Evolutionary conservation across 2,888 invertebrate genomes (phyloP).

Genomic region (Cerceris rybyensis): DNA sequence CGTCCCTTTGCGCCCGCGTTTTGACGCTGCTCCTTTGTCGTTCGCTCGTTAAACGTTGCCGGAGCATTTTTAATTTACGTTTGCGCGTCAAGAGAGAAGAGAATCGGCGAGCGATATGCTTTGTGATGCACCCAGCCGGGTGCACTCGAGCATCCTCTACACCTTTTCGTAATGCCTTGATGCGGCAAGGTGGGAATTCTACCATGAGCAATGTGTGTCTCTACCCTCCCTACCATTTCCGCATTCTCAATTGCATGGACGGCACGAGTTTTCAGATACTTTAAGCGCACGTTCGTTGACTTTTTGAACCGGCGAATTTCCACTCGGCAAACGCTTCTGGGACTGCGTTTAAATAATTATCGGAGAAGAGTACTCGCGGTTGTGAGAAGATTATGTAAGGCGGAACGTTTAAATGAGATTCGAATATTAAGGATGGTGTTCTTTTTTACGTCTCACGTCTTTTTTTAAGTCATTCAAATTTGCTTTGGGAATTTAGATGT

Average conservation of each 20-base stretch:
- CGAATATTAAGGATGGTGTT: too few species aligned
- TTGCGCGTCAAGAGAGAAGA: conserved; percentile 60
- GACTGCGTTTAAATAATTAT: background rate
- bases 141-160: conserved; percentile 5
- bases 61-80: conserved; percentile 75
- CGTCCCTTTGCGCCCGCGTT: conserved; percentile 64
- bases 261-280: background rate
- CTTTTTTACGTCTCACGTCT: too few species aligned
- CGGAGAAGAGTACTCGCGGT: too few species aligned
- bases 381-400: too few species aligned
- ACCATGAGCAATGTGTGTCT: background rate
- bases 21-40: conserved; percentile 72
- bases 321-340: background rate
- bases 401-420: too few species aligned
- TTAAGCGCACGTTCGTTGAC: background rate
- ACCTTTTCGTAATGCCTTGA: background rate
- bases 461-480: too few species aligned
- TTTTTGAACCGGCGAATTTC: background rate
- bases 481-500: too few species aligned
- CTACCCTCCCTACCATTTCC: background rate
- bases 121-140: conserved; percentile 29
- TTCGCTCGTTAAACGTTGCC: conserved; percentile 71
- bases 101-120: conserved; percentile 56
- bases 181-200: background rate
- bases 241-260: background rate